phyloP scores from a whole-genome alignment of 2,888 invertebrate genomes.

The Tetrapedia diversipes region DNA sequence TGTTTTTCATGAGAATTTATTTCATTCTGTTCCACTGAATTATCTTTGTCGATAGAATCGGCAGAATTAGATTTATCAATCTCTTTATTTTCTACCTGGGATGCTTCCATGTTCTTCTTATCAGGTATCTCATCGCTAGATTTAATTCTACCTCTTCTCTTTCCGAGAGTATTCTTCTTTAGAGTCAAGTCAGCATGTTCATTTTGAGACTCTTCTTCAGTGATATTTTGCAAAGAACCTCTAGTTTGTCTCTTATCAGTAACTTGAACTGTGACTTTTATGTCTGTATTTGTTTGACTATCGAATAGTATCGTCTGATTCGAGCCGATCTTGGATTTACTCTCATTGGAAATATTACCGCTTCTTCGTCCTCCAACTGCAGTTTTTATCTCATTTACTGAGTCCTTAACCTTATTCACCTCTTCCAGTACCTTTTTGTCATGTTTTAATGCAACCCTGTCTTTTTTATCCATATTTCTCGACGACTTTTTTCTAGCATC shows the following conservation, averaged over 20 bases:
- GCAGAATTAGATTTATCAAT: not conserved
- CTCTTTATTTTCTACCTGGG: conserved; percentile 7
- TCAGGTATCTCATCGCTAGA: conserved; percentile 28
- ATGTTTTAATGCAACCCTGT: not conserved
- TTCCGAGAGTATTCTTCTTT: conserved; percentile 53
- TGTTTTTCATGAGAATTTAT: not conserved
- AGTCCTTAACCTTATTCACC: not conserved
- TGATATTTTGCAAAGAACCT: conserved; percentile 40
- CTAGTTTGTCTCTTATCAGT: conserved; percentile 51
- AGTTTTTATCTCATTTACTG: conserved; percentile 20
- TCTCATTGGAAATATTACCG: conserved; percentile 19
- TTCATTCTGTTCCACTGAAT: not conserved
- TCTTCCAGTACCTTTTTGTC: conserved; percentile 19
- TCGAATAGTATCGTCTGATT: not conserved
- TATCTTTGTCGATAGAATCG: not conserved
- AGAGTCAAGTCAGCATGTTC: conserved; percentile 22
- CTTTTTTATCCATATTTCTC: conserved; percentile 70
- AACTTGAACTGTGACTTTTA: conserved; percentile 1
- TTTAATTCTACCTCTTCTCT: conserved; percentile 68
- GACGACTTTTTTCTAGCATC: conserved; percentile 70
- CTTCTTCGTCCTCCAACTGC: conserved; percentile 25
- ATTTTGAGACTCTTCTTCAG: conserved; percentile 34
- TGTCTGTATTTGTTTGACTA: not conserved
- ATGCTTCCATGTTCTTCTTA: conserved; percentile 5
- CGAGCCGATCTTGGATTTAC: not conserved